phyloP scores from a whole-genome alignment of 2,113 vertebrate species.

The Toxotes jaculatrix region DNA sequence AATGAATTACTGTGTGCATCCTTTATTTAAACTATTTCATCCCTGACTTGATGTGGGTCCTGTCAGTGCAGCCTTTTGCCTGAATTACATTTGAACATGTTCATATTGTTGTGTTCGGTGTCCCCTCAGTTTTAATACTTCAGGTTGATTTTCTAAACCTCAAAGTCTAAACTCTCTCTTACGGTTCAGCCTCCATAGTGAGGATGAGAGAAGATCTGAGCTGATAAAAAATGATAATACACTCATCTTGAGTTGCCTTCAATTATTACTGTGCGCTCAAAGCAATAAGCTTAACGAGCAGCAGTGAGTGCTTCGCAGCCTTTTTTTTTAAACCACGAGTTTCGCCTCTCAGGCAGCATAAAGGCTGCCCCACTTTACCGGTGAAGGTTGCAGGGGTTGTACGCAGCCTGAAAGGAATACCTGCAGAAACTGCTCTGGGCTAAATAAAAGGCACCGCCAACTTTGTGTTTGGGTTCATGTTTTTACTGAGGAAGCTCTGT shows the following conservation, averaged over 20 bases:
- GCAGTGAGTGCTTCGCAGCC: neutral
- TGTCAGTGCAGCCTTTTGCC: neutral
- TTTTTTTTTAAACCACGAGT: neutral
- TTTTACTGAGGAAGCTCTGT: neutral
- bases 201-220: too few species aligned
- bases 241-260: too few species aligned
- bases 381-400: neutral
- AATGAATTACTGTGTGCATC: too few species aligned
- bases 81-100: neutral
- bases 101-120: too few species aligned
- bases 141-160: too few species aligned
- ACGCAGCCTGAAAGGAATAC: neutral
- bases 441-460: neutral
- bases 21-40: too few species aligned
- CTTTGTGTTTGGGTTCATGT: neutral
- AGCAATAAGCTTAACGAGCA: neutral
- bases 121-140: too few species aligned
- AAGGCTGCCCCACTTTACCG: neutral
- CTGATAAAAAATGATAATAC: too few species aligned
- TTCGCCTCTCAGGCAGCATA: neutral
- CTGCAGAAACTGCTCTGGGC: neutral
- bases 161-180: too few species aligned
- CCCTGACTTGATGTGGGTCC: neutral
- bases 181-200: too few species aligned
- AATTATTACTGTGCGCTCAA: neutral